Evolutionary conservation across 2,113 vertebrate species (phyloP).

Genomic region (Epinephelus moara): DNA sequence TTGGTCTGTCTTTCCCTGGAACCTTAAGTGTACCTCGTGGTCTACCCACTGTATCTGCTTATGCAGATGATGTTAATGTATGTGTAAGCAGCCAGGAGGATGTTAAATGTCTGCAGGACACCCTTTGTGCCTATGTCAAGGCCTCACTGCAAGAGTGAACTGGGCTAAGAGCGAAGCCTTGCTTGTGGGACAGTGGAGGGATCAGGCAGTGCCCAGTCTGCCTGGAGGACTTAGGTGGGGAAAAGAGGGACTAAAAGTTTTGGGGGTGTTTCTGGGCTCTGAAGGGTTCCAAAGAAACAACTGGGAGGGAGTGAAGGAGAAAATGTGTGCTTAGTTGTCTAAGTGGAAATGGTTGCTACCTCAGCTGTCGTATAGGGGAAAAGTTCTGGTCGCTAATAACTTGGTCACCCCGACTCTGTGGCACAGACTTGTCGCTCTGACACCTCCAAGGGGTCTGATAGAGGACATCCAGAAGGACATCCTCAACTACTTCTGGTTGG

Average conservation of each 20-base stretch:
- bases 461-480: too few species aligned
- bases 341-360: not conserved
- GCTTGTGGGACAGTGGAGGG: not conserved
- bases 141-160: not conserved
- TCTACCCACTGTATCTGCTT: too few species aligned
- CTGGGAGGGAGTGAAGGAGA: not conserved
- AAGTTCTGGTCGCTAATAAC: not conserved
- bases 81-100: too few species aligned
- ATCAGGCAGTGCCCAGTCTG: not conserved
- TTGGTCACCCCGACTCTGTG: too few species aligned
- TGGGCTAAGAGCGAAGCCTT: not conserved
- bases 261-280: not conserved
- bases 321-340: not conserved
- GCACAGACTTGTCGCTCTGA: too few species aligned
- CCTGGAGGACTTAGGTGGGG: not conserved
- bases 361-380: not conserved
- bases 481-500: too few species aligned
- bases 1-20: too few species aligned
- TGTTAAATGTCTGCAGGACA: too few species aligned
- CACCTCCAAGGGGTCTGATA: too few species aligned
- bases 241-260: not conserved
- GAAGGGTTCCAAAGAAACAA: not conserved
- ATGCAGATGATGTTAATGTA: too few species aligned
- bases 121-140: not conserved
- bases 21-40: too few species aligned